phyloP scores from a whole-genome alignment of 2,888 invertebrate genomes.

The Mythimna impura region DNA sequence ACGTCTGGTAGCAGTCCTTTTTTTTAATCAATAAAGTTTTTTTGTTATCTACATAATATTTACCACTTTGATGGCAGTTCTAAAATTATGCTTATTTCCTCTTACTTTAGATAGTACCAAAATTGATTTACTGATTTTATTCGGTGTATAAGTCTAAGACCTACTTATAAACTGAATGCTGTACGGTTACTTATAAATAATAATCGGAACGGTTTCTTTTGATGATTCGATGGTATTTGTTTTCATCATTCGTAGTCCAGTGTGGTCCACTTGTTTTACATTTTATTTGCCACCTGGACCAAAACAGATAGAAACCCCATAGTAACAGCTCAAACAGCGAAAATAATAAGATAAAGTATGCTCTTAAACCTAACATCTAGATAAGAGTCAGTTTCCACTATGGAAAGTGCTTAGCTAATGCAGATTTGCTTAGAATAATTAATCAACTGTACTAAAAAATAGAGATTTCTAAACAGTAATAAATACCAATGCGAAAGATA shows the following conservation, averaged over 20 bases:
- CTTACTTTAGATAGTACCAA: not conserved
- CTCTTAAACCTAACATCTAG: too few species aligned
- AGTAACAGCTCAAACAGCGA: too few species aligned
- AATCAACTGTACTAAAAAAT: conserved; percentile 7
- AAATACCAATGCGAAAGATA: conserved; percentile 1
- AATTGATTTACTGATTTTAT: too few species aligned
- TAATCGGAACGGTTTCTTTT: not conserved
- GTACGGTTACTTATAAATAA: not conserved
- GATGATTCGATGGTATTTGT: too few species aligned
- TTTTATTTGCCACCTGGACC: not conserved
- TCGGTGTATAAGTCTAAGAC: not conserved
- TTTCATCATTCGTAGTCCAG: not conserved
- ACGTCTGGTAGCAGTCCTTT: not conserved
- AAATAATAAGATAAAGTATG: too few species aligned
- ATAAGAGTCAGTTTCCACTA: not conserved
- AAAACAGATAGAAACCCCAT: not conserved
- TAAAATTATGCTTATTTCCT: not conserved
- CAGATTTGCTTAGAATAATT: conserved; percentile 2
- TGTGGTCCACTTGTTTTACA: not conserved
- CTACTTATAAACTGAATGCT: not conserved
- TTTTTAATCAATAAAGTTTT: not conserved
- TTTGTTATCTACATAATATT: not conserved
- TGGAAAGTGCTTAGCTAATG: not conserved
- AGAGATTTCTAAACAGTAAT: conserved; percentile 31
- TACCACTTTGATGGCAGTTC: not conserved